Evolutionary conservation across 1,140 invertebrate species (phyloP).

Genomic region (Halictus rubicundus): DNA sequence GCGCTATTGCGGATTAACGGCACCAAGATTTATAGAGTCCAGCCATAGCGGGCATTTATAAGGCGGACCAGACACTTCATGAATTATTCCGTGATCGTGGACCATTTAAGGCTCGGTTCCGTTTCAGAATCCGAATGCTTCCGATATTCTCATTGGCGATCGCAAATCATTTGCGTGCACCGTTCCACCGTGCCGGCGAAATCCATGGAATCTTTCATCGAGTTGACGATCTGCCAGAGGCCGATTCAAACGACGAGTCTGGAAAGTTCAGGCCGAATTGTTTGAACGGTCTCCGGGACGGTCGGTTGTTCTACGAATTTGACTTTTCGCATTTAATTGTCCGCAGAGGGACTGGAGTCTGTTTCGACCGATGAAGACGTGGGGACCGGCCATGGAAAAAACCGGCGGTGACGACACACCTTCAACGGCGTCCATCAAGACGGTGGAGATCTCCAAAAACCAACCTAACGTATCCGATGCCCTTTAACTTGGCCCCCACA

Average conservation of each 20-base stretch:
- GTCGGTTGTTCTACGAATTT: constrained; percentile 41
- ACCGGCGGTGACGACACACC: constrained; percentile 18
- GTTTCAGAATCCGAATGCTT: neutral
- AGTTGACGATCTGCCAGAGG: neutral
- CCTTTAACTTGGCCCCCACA: neutral
- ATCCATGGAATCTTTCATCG: constrained; percentile 23
- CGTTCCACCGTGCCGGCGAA: neutral
- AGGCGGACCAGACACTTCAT: neutral
- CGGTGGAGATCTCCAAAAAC: neutral
- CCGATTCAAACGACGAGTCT: neutral
- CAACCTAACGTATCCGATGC: neutral
- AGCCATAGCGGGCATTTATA: neutral
- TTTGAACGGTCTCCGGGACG: constrained; percentile 1
- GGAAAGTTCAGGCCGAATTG: neutral
- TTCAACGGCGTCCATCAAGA: constrained; percentile 37
- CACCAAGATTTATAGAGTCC: neutral
- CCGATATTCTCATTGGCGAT: neutral
- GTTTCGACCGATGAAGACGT: constrained; percentile 69
- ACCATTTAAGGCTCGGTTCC: constrained; percentile 18
- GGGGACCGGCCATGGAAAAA: constrained; percentile 66
- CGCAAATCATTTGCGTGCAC: neutral
- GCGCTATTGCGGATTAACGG: no score
- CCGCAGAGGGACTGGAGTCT: constrained; percentile 70
- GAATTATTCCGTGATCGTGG: constrained; percentile 8
- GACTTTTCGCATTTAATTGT: constrained; percentile 62